Conservation (phyloP, 2,113 vertebrate genomes). For the Taurulus bubalis region DNA sequence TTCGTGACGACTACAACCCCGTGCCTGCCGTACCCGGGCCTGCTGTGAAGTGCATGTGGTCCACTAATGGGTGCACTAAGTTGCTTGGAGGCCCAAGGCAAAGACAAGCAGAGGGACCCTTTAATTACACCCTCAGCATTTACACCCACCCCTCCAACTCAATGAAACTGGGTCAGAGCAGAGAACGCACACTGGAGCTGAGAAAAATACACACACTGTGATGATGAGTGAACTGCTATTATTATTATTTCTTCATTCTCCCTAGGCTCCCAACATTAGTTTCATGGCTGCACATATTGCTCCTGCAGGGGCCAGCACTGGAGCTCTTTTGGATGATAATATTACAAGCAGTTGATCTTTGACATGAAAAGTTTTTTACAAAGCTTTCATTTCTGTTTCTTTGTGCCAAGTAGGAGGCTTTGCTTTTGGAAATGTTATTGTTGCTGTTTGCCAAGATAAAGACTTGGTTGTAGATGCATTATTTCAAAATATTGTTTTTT, state of each 20-base stretch:
- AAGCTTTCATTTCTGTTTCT: background rate
- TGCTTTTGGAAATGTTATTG: background rate
- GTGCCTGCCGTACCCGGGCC: no score
- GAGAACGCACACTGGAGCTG: background rate
- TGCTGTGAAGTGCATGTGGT: background rate
- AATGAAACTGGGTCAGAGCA: constrained; percentile 16
- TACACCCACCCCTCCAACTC: constrained; percentile 12
- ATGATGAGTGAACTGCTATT: background rate
- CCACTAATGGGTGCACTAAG: constrained; percentile 5
- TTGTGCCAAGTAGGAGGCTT: background rate
- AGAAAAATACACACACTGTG: background rate
- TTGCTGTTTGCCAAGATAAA: background rate
- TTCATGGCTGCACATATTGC: background rate
- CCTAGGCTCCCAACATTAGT: constrained; percentile 2
- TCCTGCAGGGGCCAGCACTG: background rate
- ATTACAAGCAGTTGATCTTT: background rate
- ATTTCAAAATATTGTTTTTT: background rate
- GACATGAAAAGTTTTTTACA: background rate
- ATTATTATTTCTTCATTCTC: constrained; percentile 13
- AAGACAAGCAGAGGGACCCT: constrained; percentile 15
- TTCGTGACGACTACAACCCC: background rate
- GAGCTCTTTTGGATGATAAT: background rate
- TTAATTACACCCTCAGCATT: constrained; percentile 41
- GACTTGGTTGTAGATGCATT: background rate
- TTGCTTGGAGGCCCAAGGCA: constrained; percentile 26